Evolutionary conservation across 2,797 vertebrate genomes (phyloP).

Genomic region (Sebastes umbrosus): DNA sequence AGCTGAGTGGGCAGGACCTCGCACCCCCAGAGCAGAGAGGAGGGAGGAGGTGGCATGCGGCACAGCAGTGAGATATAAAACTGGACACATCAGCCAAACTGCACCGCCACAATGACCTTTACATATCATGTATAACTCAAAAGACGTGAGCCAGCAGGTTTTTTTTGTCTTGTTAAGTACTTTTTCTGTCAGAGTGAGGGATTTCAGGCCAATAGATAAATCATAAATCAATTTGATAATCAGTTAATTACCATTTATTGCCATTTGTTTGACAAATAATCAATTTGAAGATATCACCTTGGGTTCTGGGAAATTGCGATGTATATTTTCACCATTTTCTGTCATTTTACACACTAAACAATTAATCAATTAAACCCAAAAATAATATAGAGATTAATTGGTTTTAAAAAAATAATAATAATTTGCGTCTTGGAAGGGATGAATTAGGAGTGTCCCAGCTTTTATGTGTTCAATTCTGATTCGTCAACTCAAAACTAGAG

Average conservation of each 20-base stretch:
- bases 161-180: neutral
- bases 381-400: neutral
- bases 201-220: neutral
- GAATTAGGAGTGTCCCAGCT: neutral
- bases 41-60: constrained; percentile 16
- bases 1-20: constrained; percentile 36
- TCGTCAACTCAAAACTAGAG: neutral
- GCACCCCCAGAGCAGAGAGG: neutral
- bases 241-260: neutral
- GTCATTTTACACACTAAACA: neutral
- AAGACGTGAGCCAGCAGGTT: neutral
- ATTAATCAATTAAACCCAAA: neutral
- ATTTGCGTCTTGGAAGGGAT: neutral
- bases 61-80: neutral
- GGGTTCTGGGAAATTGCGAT: neutral
- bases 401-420: neutral
- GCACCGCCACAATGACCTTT: constrained; percentile 1
- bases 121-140: neutral
- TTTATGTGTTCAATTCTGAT: neutral
- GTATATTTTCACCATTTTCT: neutral
- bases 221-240: neutral
- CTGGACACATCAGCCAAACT: constrained; percentile 27
- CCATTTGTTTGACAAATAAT: neutral
- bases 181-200: neutral
- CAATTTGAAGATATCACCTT: neutral